Evolutionary conservation across 64 coral and sea anemone species (phyloP).

Genomic region (Montipora efflorescens): DNA sequence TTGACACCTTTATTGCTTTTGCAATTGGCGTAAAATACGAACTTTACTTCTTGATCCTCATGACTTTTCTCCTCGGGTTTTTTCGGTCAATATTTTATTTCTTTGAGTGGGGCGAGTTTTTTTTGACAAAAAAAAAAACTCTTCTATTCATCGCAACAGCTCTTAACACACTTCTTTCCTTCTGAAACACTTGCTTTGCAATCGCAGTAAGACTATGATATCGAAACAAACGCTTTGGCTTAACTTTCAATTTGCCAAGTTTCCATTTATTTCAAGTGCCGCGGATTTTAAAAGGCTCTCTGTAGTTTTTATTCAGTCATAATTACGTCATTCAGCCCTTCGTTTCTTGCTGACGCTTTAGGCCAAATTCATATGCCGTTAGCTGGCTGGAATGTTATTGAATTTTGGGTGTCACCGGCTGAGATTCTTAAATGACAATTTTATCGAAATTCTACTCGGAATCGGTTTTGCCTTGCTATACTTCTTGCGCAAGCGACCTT

Average conservation of each 20-base stretch:
- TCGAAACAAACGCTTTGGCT: not conserved
- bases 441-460: too few relatives aligned
- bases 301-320: not conserved
- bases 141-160: not conserved
- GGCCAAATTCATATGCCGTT: too few relatives aligned
- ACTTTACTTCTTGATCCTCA: not conserved
- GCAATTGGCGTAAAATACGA: not conserved
- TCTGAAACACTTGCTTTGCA: not conserved
- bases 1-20: not conserved
- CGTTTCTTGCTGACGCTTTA: too few relatives aligned
- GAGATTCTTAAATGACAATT: too few relatives aligned
- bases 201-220: not conserved
- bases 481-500: too few relatives aligned
- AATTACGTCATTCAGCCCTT: too few relatives aligned
- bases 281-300: not conserved
- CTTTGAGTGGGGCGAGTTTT: too few relatives aligned
- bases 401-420: too few relatives aligned
- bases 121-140: not conserved
- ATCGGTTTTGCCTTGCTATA: too few relatives aligned
- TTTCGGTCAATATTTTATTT: too few relatives aligned
- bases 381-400: too few relatives aligned
- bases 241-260: not conserved
- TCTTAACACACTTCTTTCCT: not conserved
- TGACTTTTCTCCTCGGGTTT: too few relatives aligned
- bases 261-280: not conserved